Evolutionary conservation across 2,888 invertebrate species (phyloP), one percentile per base, ranked within the genome.

Genomic region (Acronicta aceris): DNA sequence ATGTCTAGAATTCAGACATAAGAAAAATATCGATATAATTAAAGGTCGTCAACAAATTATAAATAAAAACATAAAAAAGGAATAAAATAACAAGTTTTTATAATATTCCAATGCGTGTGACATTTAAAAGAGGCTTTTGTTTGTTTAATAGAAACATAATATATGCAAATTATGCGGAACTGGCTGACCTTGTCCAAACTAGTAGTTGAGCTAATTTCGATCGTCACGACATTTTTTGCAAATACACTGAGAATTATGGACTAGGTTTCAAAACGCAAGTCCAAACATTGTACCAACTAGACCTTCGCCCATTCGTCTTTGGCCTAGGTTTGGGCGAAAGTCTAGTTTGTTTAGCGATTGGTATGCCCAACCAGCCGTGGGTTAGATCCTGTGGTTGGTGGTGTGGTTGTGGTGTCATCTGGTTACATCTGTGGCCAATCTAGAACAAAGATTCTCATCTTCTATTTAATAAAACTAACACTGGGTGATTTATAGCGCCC

Each of bases 91-190:
- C 65, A 38, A 49, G 60, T 69, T 61, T 63, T 21, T 46, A 40
- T 36, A 38, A 13, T 54, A 59, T 53, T 62, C 40, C 57, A 59
- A 55, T 58, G 45, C 59, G 59, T 61, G 49, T 66, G 70, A 73
- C 63, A 74, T 71, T 71, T 65, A 70, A 64, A 75, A 56, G 61
- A 66, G 68, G 66, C 59, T 61, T 70, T 71, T 79, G 67, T 75
- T 76, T 76, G 60, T 75, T 69, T 72, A 63, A 62, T 67, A 67
- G 47, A 67, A 60, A 65, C 64, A 50, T 58, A 74, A 65, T 33
- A 62, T 76, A 80, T 76, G 74, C 73, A 77, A 82, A 83, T 81
- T 65, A 76, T 74, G 78, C 73, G 76, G 78, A 82, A 83, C 81
- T 49, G 10, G 60, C 9, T 63, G 79, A 50, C 84, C 83, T 84